A percentile compares a stretch with the other conserved stretches of the same genome.
These are phyloP conservation scores for Paramuricea clavata DNA, from an alignment of 92 coral and sea anemone species.

Conservation along the genomic window DNA sequence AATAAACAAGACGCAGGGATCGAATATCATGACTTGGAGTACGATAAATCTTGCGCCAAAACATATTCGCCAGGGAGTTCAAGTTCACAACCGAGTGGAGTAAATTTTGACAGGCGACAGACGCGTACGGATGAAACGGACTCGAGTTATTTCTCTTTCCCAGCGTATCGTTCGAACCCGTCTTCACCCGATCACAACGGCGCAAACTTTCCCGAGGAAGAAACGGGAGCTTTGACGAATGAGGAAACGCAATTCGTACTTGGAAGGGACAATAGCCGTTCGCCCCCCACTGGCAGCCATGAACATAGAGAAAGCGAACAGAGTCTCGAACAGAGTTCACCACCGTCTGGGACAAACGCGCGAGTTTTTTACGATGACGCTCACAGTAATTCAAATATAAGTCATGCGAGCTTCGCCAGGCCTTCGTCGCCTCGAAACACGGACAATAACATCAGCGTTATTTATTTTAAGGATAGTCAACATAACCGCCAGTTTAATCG, in stretches of 20 bases:
- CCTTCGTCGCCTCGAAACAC: not conserved
- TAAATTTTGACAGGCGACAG: not conserved
- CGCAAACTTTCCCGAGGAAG: not conserved
- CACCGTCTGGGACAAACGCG: not conserved
- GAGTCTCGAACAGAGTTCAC: not conserved
- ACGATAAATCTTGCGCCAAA: not conserved
- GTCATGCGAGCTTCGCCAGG: not conserved
- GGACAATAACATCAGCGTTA: conserved; percentile 41
- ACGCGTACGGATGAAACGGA: not conserved
- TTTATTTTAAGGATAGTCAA: conserved; percentile 37
- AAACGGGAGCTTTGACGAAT: not conserved
- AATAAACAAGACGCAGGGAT: not conserved
- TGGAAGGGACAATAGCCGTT: not conserved
- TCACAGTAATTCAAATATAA: not conserved
- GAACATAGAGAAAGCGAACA: conserved; percentile 19
- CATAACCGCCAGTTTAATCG: conserved; percentile 43
- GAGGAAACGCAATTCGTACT: not conserved
- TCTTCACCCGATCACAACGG: conserved; percentile 29
- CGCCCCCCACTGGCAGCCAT: conserved; percentile 34
- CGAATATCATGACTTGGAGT: not conserved
- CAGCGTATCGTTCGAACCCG: conserved; percentile 87
- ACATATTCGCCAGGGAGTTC: conserved; percentile 17
- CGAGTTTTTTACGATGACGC: not conserved
- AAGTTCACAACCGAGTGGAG: not conserved
- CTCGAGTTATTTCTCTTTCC: conserved; percentile 84